Conservation (phyloP, 2,797 vertebrate species). For the Enteromius mattozi region DNA sequence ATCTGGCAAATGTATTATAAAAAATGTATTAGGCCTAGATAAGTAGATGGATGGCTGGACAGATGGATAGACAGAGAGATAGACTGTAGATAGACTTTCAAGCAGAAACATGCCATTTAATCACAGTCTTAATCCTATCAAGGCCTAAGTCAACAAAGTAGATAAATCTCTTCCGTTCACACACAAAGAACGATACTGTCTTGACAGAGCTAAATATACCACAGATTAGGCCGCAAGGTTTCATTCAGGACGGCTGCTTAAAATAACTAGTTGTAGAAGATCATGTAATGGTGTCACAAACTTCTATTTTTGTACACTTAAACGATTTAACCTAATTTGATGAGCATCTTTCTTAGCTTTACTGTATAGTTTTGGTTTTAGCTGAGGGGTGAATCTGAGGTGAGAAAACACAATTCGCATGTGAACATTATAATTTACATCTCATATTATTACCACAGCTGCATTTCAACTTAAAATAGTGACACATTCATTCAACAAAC, state of each 20-base stretch:
- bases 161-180: conserved; percentile 46
- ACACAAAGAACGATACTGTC: conserved; percentile 20
- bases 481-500: not conserved
- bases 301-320: not conserved
- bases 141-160: conserved; percentile 34
- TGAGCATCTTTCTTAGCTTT: not conserved
- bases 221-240: conserved; percentile 26
- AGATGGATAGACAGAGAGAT: not conserved
- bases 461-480: not conserved
- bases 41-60: not conserved
- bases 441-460: not conserved
- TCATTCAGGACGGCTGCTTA: not conserved
- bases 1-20: not conserved
- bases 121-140: conserved; percentile 51
- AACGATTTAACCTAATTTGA: not conserved
- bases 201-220: conserved; percentile 38
- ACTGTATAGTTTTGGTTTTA: not conserved
- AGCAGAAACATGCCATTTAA: conserved; percentile 44
- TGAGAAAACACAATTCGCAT: not conserved
- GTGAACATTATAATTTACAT: not conserved
- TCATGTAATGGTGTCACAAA: not conserved
- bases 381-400: not conserved
- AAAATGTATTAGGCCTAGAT: not conserved
- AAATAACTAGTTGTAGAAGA: conserved; percentile 44
- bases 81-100: not conserved